Conservation (phyloP, 2,888 invertebrate genomes). For the Chirona hameri region DNA sequence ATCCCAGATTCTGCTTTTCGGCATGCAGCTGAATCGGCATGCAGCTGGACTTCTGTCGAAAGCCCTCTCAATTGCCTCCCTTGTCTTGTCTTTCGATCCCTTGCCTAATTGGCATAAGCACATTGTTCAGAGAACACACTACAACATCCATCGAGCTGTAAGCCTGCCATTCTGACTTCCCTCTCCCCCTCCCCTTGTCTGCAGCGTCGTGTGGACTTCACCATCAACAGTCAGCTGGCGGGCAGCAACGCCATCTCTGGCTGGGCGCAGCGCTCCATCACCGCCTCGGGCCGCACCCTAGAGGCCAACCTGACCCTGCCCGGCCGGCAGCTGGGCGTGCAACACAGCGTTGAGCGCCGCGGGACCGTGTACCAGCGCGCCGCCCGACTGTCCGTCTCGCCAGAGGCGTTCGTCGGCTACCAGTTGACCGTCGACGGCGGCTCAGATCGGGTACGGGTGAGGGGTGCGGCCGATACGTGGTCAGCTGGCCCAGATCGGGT, state of each 20-base stretch:
- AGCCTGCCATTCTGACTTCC: no score
- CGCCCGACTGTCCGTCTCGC: background rate
- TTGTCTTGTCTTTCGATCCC: no score
- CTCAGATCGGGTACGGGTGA: background rate
- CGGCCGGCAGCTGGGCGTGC: background rate
- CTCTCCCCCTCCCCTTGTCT: background rate
- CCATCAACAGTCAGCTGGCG: background rate
- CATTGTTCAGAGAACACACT: no score
- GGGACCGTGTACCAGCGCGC: background rate
- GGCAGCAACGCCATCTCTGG: background rate
- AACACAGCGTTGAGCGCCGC: background rate
- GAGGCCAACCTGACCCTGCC: background rate
- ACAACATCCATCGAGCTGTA: no score
- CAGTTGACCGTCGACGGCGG: background rate
- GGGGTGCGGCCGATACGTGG: no score
- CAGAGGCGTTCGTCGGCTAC: background rate
- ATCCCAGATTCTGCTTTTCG: no score
- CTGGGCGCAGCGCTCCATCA: background rate
- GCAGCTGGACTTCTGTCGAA: no score
- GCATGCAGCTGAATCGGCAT: no score
- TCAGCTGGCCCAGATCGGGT: background rate
- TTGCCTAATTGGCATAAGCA: no score
- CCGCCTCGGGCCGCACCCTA: background rate
- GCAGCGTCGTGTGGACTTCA: background rate
- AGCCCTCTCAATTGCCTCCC: no score